Base-by-base conservation (phyloP, 2,888 invertebrate genomes). In the Eupithecia subumbrata region DNA sequence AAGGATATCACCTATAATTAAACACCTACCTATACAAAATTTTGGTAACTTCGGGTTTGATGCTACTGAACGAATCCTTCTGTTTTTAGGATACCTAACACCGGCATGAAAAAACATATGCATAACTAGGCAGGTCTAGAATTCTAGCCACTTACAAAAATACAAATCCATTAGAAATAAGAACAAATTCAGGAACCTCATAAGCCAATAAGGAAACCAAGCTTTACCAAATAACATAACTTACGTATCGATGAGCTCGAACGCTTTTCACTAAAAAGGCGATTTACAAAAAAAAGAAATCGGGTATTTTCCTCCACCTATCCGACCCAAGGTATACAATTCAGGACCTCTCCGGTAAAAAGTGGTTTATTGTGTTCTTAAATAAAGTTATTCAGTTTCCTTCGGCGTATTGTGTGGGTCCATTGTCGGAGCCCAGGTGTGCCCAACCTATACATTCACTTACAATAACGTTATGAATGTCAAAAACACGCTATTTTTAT, bases 291-390 rank as follows among this genome's bases (percentile, higher is more conserved):
- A 82, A 78, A 80, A 75, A 80, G 76, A 81, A 77, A 76, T 83
- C 79, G 83, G 82, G 79, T 87, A 84, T 87, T 89, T 89, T 89
- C 86, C 83, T 84, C 80, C 84, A 81, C 82, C 82, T 84, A 87
- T 87, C 82, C 87, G 82, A 85, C 83, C 86, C 86, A 80, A 84
- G 84, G 88, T 88, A 90, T 85, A 87, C 89, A 88, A 90, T 91
- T 88, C 87, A 86, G 87, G 84, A 87, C 88, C 89, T 91, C 90
- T 90, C 88, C 60, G 87, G 87, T 90, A 92, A 92, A 91, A 93
- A 93, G 93, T 93, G 92, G 91, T 93, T 93, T 93, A 93, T 93
- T 94, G 92, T 93, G 92, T 93, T 92, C 92, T 90, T 91, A 92
- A 93, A 94, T 93, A 93, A 93, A 93, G 92, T 92, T 92, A 93